Base-by-base conservation (phyloP, 2,888 invertebrate genomes). In the Hanleya hanleyi region DNA sequence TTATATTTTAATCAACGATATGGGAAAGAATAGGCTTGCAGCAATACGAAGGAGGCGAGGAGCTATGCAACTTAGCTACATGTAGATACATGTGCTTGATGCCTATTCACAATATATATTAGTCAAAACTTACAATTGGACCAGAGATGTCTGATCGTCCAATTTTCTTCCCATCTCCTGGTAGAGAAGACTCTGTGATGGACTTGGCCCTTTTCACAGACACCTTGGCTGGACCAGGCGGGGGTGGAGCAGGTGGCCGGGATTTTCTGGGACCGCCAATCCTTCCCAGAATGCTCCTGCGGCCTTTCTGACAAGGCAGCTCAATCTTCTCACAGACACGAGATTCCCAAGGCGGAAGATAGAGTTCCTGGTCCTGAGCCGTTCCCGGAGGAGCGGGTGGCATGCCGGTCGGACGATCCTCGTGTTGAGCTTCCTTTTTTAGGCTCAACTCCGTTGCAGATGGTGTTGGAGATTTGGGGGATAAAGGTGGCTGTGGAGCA, bases 61-160 rank as follows among this genome's bases (percentile, higher is more conserved):
- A n/a, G n/a, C n/a, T n/a, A n/a, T n/a, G n/a, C n/a, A n/a, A n/a
- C n/a, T n/a, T n/a, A n/a, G n/a, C n/a, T n/a, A n/a, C n/a, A n/a
- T n/a, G n/a, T n/a, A n/a, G n/a, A n/a, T n/a, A n/a, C n/a, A n/a
- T n/a, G n/a, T n/a, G n/a, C n/a, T n/a, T n/a, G n/a, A n/a, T n/a
- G n/a, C n/a, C n/a, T n/a, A n/a, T n/a, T n/a, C n/a, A n/a, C n/a
- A n/a, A n/a, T n/a, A n/a, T n/a, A n/a, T n/a, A n/a, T n/a, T n/a
- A n/a, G n/a, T n/a, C n/a, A n/a, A n/a, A n/a, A 79, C 84, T 81
- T 74, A 87, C 87, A 79, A 87, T 84, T 41, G 87, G 87, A 33
- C 84, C 87, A 36, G 87, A 87, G n/a, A 87, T 87, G 69, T 87
- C 87, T 18, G 84, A 82, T 0, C 80, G 74, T 69, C 86, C 85